These are phyloP conservation scores for Synanthedon tipuliformis DNA, from an alignment of 2,888 invertebrate species.

Conservation along the genomic window DNA sequence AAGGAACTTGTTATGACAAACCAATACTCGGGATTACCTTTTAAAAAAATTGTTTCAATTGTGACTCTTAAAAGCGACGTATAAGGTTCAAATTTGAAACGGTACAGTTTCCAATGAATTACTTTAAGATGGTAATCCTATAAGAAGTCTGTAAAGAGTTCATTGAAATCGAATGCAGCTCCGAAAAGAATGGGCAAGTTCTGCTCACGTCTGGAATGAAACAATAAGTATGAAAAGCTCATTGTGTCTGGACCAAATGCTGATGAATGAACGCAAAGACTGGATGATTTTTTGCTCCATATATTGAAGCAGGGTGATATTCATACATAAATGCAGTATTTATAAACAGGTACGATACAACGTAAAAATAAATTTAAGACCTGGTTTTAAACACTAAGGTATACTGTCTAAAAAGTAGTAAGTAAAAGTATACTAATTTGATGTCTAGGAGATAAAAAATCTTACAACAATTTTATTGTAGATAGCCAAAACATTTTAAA, in stretches of 20 bases:
- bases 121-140: constrained; percentile 12
- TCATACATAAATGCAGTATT: background rate
- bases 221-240: constrained; percentile 52
- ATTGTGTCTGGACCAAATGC: constrained; percentile 41
- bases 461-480: too few relatives aligned
- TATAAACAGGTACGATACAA: background rate
- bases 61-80: background rate
- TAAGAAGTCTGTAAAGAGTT: constrained; percentile 44
- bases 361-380: background rate
- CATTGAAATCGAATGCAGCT: constrained; percentile 61
- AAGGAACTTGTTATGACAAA: constrained; percentile 31
- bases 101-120: background rate
- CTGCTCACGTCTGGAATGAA: constrained; percentile 39
- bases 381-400: too few relatives aligned
- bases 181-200: constrained; percentile 41
- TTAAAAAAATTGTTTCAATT: too few relatives aligned
- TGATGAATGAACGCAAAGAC: constrained; percentile 18
- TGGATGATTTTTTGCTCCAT: constrained; percentile 21
- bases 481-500: too few relatives aligned
- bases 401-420: too few relatives aligned
- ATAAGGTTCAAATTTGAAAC: background rate
- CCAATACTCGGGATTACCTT: too few relatives aligned
- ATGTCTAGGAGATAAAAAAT: too few relatives aligned
- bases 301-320: constrained; percentile 10
- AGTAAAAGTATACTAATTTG: too few relatives aligned